Conservation (phyloP, 2,797 vertebrate genomes). For the Pseudochirops corinnae region DNA sequence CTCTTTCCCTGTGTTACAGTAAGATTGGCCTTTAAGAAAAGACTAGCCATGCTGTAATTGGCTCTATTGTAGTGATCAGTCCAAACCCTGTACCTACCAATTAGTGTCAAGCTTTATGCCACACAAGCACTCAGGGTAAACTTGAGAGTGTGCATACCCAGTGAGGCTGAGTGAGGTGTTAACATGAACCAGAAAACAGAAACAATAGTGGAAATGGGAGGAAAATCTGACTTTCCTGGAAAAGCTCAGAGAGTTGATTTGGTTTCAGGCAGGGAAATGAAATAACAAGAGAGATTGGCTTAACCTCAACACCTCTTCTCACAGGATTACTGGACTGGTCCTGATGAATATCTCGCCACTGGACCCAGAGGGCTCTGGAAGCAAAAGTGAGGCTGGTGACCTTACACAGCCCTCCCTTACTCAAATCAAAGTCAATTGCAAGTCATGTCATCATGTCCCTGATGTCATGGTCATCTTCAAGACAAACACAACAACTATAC, state of each 20-base stretch:
- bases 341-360: too few relatives aligned
- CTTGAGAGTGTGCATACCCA: not conserved
- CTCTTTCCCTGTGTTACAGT: not conserved
- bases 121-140: not conserved
- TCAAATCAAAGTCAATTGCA: too few relatives aligned
- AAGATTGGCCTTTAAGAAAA: slow-evolving; percentile 32
- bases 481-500: not conserved
- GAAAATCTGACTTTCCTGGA: slow-evolving; percentile 57
- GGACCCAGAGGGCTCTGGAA: too few relatives aligned
- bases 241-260: slow-evolving; percentile 57
- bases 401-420: too few relatives aligned
- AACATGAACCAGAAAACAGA: slow-evolving; percentile 46
- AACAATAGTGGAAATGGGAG: slow-evolving; percentile 42
- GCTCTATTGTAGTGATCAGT: slow-evolving; percentile 30
- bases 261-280: slow-evolving; percentile 64
- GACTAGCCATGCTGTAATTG: not conserved
- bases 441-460: too few relatives aligned
- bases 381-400: too few relatives aligned
- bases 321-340: not conserved
- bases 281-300: slow-evolving; percentile 60
- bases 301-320: slow-evolving; percentile 4
- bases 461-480: too few relatives aligned
- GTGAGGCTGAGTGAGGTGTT: slow-evolving; percentile 6
- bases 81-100: slow-evolving; percentile 16
- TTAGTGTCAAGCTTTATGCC: slow-evolving; percentile 42